Base-by-base conservation (phyloP, 92 coral and sea anemone species). In the Heliopora coerulea region DNA sequence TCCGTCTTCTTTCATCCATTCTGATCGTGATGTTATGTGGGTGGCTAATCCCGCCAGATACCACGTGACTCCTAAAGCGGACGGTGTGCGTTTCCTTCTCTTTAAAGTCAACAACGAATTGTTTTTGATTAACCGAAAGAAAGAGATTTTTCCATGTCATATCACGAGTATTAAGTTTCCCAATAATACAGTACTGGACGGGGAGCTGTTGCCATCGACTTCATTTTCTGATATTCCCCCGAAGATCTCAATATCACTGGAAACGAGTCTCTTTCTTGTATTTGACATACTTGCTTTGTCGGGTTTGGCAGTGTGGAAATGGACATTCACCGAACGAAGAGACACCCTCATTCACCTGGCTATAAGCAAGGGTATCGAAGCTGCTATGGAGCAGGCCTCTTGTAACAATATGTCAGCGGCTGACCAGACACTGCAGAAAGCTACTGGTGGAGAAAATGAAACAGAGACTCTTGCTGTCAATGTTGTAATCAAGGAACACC, bases 11-110 rank as follows among this genome's bases (percentile, higher is more conserved):
- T 67, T 49, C 21, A 48, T 67, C 13, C 58, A 67, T 67, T 25
- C 31, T 25, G 8, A 44, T 23, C 58, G 59, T 44, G 74, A 67
- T 44, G 74, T 67, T 59, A 67, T 14, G 40, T 67, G 74, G 74
- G 59, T 67, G 14, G 35, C 74, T 10, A 67, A 44, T 29, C 58
- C 74, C 27, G 12, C 74, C 7, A 46, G 59, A 28, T 67, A 67
- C 74, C 20, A 44, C 20, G 74, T 67, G 13, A 67, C 74, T n/a
- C 11, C 42, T 13, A 67, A 67, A 23, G 11, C 74, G 10, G 59
- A 67, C 12, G 74, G 74, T 44, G 74, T 67, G 11, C 74, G 74
- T 23, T 67, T 54, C 34, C 41, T 67, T 8, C 48, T 67, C 58
- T 1, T 67, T 11, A 67, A 67, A 37, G 26, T 49, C 24, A 58